Base-by-base conservation (phyloP, 2,113 vertebrate species). In the Cryptomyrus ogoouensis region DNA sequence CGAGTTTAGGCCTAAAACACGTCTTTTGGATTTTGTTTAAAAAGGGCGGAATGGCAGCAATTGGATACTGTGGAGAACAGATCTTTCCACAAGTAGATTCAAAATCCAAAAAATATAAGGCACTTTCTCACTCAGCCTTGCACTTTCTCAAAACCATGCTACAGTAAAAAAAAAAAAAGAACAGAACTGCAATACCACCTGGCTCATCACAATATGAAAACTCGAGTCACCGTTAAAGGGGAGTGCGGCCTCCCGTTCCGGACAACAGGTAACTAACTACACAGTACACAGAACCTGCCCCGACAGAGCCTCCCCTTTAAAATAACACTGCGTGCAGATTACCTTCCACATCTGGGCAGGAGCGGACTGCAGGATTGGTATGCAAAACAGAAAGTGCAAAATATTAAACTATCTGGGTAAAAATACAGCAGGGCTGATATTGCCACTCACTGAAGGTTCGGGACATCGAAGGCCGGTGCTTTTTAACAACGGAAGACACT, bases 41-140 rank as follows among this genome's bases (percentile, higher is more conserved):
- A 74, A 39, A 53, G 62, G 27, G 1, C 21, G 8, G 1, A 17
- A 52, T 17, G 42, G 15, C 74, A 24, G 44, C 88, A 77, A n/a
- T 35, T 47, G 27, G n/a, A 80, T n/a, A 19, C 17, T 83, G 27
- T 83, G 70, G 52, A 42, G 83, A 24, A n/a, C 5, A 39, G 58
- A 62, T 62, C 83, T 31, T 53, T 17, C 3, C 8, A 86, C 12
- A n/a, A 86, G 27, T 44, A 21, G 56, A 66, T 44, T 87, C 89
- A 87, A 87, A 66, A 90, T 52, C 56, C 58, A 27, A 86, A n/a
- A 62, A 70, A 56, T 90, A 70, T 90, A 90, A 90, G 89, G 89
- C 89, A 90, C 89, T 56, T 49, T 80, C 39, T 9, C 42, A 62
- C 44, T 31, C 74, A 27, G 39, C 49, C 80, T 52, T 53, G 4